Evolutionary conservation across 2,797 vertebrate genomes (phyloP).

Genomic region (Falco rusticolus): DNA sequence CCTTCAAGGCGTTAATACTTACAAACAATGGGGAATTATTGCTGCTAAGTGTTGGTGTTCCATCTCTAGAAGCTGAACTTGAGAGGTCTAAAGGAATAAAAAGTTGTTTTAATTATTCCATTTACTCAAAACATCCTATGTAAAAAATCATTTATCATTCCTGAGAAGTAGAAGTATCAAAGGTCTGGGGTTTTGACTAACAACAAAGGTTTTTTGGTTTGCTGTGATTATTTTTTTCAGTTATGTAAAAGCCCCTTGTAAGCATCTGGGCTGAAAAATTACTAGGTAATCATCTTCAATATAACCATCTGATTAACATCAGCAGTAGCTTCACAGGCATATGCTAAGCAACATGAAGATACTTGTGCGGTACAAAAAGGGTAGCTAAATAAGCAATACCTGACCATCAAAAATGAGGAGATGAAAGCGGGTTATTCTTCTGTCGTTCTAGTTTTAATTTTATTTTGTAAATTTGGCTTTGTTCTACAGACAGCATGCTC

Average conservation of each 20-base stretch:
- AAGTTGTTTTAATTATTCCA: neutral
- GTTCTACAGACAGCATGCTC: neutral
- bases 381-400: neutral
- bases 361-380: neutral
- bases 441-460: neutral
- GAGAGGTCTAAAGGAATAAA: conserved; percentile 75
- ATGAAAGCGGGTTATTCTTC: neutral
- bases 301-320: neutral
- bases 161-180: neutral
- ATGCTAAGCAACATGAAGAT: neutral
- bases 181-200: neutral
- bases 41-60: conserved; percentile 70
- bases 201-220: neutral
- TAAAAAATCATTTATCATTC: neutral
- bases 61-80: conserved; percentile 78
- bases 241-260: neutral
- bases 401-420: neutral
- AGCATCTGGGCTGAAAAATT: neutral
- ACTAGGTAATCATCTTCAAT: neutral
- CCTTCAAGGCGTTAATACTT: conserved; percentile 37
- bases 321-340: neutral
- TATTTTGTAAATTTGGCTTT: neutral
- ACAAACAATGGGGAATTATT: conserved; percentile 78
- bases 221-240: neutral
- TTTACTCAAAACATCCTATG: neutral